Evolutionary conservation across 2,888 invertebrate species (phyloP), one percentile per base, ranked within the genome.

Genomic region (Trachelus troglodyta): DNA sequence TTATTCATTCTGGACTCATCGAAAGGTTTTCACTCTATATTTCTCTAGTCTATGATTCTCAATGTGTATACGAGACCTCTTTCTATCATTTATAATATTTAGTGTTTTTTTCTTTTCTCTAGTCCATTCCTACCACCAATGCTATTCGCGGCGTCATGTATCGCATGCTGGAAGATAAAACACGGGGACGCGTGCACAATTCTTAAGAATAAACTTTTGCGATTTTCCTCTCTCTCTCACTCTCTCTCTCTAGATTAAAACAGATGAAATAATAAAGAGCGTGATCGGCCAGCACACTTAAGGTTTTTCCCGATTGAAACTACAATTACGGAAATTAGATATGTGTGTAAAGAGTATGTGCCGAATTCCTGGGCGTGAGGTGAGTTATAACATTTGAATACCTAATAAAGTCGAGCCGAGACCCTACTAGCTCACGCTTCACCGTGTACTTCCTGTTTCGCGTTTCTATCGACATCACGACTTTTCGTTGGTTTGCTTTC

Each of bases 401-500:
- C 75, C 75, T 69, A 37, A 77, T 77, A 77, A 77, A 75, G 75
- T 34, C 35, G 69, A 34, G 12, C 56, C 23, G 0, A 0, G 23
- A 56, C 23, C 56, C 56, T 56, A 23, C 9, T 9, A 0, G 23
- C 56, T 56, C 23, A 23, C 9, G 23, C 56, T 56, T 23, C 23
- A 9, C 23, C 56, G 1, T 23, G 23, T 23, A 56, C 56, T 56
- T 56, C 56, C 56, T 56, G 56, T 56, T 23, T 56, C 23, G 56
- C 56, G 56, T 56, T 56, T 56, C 23, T 23, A 56, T 56, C 56
- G 56, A 9, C 56, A 56, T 23, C 23, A 23, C 23, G 56, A 56
- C 23, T 56, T 56, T 9, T 9, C 56, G 56, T 78, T 68, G 35
- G 78, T 77, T 79, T 79, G 82, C 83, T 85, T 85, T 84, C 82